Percentiles rank a stretch among this genome's conserved stretches.
phyloP scores from a whole-genome alignment of 2,888 invertebrate species.

The Tyria jacobaeae region DNA sequence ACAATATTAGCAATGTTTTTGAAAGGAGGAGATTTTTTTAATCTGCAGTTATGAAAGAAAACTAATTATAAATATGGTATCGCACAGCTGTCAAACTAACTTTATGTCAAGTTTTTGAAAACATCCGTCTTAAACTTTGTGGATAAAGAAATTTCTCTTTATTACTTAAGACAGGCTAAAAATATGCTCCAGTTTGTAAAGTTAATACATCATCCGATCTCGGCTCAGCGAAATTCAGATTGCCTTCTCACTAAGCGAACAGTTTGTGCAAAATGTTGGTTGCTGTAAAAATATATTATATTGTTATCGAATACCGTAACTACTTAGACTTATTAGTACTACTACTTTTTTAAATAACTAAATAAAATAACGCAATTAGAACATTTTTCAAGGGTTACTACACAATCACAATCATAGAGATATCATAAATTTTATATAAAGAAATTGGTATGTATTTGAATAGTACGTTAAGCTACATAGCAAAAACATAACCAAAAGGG shows the following conservation, averaged over 20 bases:
- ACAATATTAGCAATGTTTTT: neutral
- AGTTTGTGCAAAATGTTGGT: conserved; percentile 6
- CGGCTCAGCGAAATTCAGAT: conserved; percentile 21
- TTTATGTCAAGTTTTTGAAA: conserved; percentile 22
- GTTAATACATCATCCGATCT: conserved; percentile 27
- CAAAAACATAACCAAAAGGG: neutral
- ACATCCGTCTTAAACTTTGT: conserved; percentile 25
- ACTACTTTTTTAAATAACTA: neutral
- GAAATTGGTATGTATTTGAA: neutral
- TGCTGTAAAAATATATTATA: neutral
- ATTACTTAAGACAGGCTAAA: conserved; percentile 34
- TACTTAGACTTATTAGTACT: neutral
- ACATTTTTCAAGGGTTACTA: no score
- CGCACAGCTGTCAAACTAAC: conserved; percentile 17
- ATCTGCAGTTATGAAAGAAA: conserved; percentile 9
- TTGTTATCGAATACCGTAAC: neutral
- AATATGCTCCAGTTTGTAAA: conserved; percentile 30
- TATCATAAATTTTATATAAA: no score
- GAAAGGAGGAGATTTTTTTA: neutral
- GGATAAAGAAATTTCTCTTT: conserved; percentile 30
- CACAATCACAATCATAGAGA: no score
- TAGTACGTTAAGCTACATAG: neutral
- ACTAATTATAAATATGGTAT: conserved; percentile 21
- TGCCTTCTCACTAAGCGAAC: neutral
- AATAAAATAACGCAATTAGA: no score